Base-by-base conservation (phyloP, 2,888 invertebrate species). In the Antheraea yamamai region DNA sequence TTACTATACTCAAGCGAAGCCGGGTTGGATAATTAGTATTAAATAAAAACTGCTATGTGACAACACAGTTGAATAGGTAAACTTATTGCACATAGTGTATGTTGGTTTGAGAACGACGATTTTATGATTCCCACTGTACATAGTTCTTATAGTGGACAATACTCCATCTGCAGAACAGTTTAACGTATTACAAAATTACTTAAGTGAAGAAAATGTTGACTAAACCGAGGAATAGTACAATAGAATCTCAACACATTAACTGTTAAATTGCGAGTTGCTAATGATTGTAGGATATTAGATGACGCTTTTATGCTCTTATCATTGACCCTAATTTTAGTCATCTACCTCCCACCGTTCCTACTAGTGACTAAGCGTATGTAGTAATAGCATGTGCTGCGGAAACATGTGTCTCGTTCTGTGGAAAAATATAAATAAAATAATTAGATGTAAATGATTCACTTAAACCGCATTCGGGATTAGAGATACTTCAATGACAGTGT, bases 281-380 rank as follows among this genome's bases (percentile, higher is more conserved):
- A 76, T 77, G 73, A 80, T 81, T 76, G 77, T 79, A 81, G 80
- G 79, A 81, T 84, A 81, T 81, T 83, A 84, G 85, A 87, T 87
- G 87, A 86, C 85, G 81, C 83, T 88, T 90, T 89, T 88, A 88
- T 83, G 80, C 86, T 84, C 86, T 87, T 89, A 89, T 91, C 91
- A 91, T 92, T 92, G 92, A 92, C 92, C 92, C 85, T 92, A 92
- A 92, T 92, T 92, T 92, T 84, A 88, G 84, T 82, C 83, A 84
- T 75, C 79, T 85, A 82, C 82, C 86, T 84, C 88, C 84, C 82
- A 83, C 84, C 75, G 77, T 77, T 78, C 75, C 52, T 71, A 74
- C 75, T 81, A 58, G 73, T 76, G 81, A 82, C 64, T 47, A 47
- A 47, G 47, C 47, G 12, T 47, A 2, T 47, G 47, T 12, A 47